Evolutionary conservation across 2,888 invertebrate species (phyloP), one percentile per base, ranked within the genome.

Genomic region (Leucozona laternaria): DNA sequence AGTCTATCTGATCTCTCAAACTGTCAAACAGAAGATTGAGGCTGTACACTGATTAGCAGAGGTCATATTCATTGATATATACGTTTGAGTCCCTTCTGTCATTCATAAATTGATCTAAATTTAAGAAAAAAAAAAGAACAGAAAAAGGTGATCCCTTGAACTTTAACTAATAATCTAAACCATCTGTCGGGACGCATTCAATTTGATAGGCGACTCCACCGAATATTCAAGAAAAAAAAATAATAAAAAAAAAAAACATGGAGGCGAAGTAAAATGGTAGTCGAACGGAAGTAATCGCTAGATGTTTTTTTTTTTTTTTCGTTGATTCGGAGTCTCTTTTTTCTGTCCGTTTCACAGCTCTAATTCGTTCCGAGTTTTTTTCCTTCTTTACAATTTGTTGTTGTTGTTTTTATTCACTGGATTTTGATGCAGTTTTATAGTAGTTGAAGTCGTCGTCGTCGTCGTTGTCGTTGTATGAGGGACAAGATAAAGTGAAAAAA

Each of bases 131-230:
- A 60, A 57, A 31, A 13, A 34, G 13, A 37, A 75, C 37, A 48
- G 60, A 53, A 60, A 11, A 62, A 37, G 53, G 50, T 77, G 84
- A 80, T 80, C 76, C 76, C 80, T 80, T 77, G 85, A 85, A 76
- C 80, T 76, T 60, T 53, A 60, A 72, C 64, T 73, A 83, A 80
- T 77, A 85, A 57, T 68, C 68, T 62, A 81, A 80, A 81, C 85
- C 85, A 85, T 85, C 81, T 85, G 85, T 73, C 68, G 81, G 72
- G 80, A 76, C 84, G 76, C 84, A 80, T 77, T 80, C 71, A 81
- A 82, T 78, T 78, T 66, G 77, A 66, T 72, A 72, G 13, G 57
- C 66, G 68, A 43, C 53, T 60, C 25, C 43, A 57, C 37, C 48
- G 25, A 50, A 25, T 55, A 31, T 43, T 43, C 10, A 45, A 6